Evolutionary conservation across 23 tunicate genomes (phyloP), one percentile per base, ranked within the genome.

Genomic region (Clavelina lepadiformis): DNA sequence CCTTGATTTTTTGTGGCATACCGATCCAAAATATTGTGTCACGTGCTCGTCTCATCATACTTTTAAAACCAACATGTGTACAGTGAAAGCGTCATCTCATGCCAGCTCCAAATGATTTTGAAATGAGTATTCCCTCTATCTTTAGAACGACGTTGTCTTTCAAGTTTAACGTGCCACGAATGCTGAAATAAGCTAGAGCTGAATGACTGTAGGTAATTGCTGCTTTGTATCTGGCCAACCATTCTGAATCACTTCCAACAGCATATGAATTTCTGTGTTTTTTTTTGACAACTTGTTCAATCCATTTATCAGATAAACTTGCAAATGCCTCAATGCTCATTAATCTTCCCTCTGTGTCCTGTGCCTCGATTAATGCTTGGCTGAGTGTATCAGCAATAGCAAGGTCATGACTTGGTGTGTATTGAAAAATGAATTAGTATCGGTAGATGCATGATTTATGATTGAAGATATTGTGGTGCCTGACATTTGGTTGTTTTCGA

Each of bases 1-100:
- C 73, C 29, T 67, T 67, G n/a, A n/a, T n/a, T n/a, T n/a, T n/a
- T n/a, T n/a, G n/a, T 23, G 63, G 5, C 73, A 50, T 67, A 18
- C 73, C 73, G n/a, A 67, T 19, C 73, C 73, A 67, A 50, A 67
- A 67, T 31, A 67, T 29, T 6, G 63, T 67, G 26, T 67, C 36
- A 6, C 73, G 63, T 4, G 73, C 62, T 21, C 73, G 3, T 19
- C 73, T 59, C 73, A 67, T 67, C 63, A 67, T 50, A 27, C 73
- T 67, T 3, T 22, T 60, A 27, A 46, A 67, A 26, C 73, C 63
- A 8, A 67, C 35, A 50, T 67, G 62, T 31, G 73, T 60, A 4
- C 4, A 5, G 24, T 67, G 63, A 22, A 67, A 38, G 13, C 37
- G 52, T 8, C 22, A 13, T 38, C 37, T 64, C 4, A 64, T 36